Conservation (phyloP, 2,888 invertebrate genomes). For the Ochlodes sylvanus region DNA sequence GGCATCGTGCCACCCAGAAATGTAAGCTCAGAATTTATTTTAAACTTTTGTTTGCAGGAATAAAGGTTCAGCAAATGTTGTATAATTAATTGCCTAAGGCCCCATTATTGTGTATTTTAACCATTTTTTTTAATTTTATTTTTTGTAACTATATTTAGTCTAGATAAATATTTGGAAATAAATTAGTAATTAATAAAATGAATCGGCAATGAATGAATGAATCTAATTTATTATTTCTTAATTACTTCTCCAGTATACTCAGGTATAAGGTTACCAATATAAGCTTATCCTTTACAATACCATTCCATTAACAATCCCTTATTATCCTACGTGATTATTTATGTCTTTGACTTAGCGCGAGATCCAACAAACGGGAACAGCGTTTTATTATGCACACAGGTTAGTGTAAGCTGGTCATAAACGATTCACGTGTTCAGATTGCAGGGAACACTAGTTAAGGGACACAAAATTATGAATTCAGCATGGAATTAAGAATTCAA, state of each 20-base stretch:
- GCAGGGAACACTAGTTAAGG: not conserved
- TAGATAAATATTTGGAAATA: too few species aligned
- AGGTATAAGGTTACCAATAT: too few species aligned
- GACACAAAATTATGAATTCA: constrained; percentile 11
- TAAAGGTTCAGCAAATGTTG: constrained; percentile 39
- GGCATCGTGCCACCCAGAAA: constrained; percentile 55
- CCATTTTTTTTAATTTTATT: too few species aligned
- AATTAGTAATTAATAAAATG: too few species aligned
- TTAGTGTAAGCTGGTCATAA: constrained; percentile 11
- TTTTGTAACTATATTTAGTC: too few species aligned
- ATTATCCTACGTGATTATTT: constrained; percentile 13
- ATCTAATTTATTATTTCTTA: too few species aligned
- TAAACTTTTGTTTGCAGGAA: constrained; percentile 48
- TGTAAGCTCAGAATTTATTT: constrained; percentile 58
- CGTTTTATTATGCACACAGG: constrained; percentile 16
- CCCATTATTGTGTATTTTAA: not conserved
- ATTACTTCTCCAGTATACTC: too few species aligned
- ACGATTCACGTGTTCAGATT: constrained; percentile 13
- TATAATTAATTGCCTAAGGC: constrained; percentile 16
- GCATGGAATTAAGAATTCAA: not conserved
- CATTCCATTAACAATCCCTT: constrained; percentile 3
- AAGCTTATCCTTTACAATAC: not conserved
- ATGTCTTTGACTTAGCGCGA: constrained; percentile 3
- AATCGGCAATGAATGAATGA: too few species aligned
- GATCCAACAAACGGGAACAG: not conserved